Evolutionary conservation across 2,888 invertebrate species (phyloP).

Genomic region (Calliopum simillimum): DNA sequence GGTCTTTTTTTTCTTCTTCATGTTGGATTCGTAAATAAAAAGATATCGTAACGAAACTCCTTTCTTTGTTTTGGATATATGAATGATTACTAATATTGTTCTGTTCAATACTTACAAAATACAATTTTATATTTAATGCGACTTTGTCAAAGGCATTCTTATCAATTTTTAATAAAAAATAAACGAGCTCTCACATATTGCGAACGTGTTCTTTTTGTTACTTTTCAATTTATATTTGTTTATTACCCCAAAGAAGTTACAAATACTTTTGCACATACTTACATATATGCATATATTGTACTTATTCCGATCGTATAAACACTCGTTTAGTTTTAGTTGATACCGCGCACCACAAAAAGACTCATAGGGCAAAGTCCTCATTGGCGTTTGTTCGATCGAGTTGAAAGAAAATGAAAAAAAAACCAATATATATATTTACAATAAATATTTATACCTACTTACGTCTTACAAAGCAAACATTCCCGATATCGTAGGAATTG

Average conservation of each 20-base stretch:
- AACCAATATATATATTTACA: too few relatives aligned
- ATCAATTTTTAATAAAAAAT: too few relatives aligned
- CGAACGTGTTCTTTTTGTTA: constrained; percentile 13
- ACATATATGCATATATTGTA: constrained; percentile 39
- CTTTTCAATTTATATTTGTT: constrained; percentile 7
- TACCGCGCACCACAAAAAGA: constrained; percentile 23
- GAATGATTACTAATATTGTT: too few relatives aligned
- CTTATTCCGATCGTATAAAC: not conserved
- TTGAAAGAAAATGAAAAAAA: not conserved
- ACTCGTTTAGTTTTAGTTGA: too few relatives aligned
- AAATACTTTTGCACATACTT: constrained; percentile 23
- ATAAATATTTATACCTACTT: constrained; percentile 30
- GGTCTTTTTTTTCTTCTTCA: too few relatives aligned
- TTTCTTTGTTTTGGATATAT: too few relatives aligned
- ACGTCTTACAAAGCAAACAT: not conserved
- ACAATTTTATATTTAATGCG: too few relatives aligned
- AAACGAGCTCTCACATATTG: not conserved
- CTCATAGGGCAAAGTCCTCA: constrained; percentile 60
- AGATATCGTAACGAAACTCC: too few relatives aligned
- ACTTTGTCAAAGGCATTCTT: too few relatives aligned
- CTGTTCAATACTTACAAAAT: too few relatives aligned
- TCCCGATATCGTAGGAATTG: too few relatives aligned
- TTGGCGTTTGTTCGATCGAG: not conserved
- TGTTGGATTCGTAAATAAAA: too few relatives aligned
- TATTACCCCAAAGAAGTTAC: not conserved